phyloP scores from a whole-genome alignment of 2,888 invertebrate genomes.

The Trichopria drosophilae region DNA sequence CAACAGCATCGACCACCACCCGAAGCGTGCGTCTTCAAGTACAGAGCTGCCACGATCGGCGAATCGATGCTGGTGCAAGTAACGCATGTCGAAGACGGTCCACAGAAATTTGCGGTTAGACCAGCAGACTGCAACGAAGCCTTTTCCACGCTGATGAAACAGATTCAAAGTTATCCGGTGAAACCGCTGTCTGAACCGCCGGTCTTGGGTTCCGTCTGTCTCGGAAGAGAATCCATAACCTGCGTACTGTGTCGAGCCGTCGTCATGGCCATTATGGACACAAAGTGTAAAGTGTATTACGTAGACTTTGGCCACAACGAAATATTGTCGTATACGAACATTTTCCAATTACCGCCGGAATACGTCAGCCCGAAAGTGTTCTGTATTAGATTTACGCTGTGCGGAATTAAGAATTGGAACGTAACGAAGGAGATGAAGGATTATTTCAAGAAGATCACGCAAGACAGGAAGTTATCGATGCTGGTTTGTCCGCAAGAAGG shows the following conservation, averaged over 20 bases:
- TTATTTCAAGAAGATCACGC: conserved; percentile 71
- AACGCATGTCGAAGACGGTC: conserved; percentile 79
- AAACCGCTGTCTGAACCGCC: conserved; percentile 69
- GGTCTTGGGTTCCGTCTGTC: conserved; percentile 75
- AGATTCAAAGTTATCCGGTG: conserved; percentile 66
- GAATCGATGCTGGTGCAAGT: too few species aligned
- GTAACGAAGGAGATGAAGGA: conserved; percentile 67
- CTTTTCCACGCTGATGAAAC: conserved; percentile 71
- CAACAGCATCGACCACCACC: background rate
- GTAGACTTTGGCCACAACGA: conserved; percentile 82
- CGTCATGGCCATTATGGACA: conserved; percentile 72
- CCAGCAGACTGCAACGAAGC: conserved; percentile 65
- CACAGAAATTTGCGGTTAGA: conserved; percentile 76
- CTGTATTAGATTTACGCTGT: conserved; percentile 74
- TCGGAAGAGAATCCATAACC: conserved; percentile 73
- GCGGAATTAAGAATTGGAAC: conserved; percentile 66
- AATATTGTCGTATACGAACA: conserved; percentile 69
- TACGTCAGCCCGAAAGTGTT: conserved; percentile 73
- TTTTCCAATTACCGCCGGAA: conserved; percentile 75
- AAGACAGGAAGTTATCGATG: conserved; percentile 66
- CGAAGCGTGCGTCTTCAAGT: too few species aligned
- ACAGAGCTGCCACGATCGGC: too few species aligned
- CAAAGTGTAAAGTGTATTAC: conserved; percentile 75
- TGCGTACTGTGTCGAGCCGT: conserved; percentile 75
- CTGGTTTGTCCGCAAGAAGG: conserved; percentile 71